Base-by-base conservation (phyloP, 1,140 invertebrate genomes). In the Neodiprion virginianus region DNA sequence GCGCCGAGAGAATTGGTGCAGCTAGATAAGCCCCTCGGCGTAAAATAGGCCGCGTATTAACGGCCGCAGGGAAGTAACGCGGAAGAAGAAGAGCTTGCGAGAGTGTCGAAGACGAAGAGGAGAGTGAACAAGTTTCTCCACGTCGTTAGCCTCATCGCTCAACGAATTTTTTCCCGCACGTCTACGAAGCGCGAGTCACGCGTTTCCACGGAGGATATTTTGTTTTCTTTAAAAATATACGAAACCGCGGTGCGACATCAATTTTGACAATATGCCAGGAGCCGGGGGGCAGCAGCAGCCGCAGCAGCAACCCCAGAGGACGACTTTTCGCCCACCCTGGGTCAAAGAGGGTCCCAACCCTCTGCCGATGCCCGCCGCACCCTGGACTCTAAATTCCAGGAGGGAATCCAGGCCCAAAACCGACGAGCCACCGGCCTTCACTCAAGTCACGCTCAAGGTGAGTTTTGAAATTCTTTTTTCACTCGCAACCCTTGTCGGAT, bases 281-380 rank as follows among this genome's bases (percentile, higher is more conserved):
- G 85, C 86, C 73, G 87, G 85, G 79, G 84, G 86, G 83, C 76
- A 81, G 72, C 23, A 53, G 66, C 48, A 53, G 73, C 28, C n/a
- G 21, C 21, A 69, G 53, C 79, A 88, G 79, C 81, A 79, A 76
- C 81, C 87, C 75, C 84, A 89, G 78, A 90, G 92, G 76, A 92
- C 91, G 70, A 93, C 92, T 74, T 95, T 94, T 82, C 90, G 94
- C 71, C 94, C 94, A 12, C 95, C 95, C 10, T 96, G 94, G 94
- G 94, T 95, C 14, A 95, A 95, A 83, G 94, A 95, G 75, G 93
- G 93, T 65, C 88, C 91, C 1, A 87, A 80, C 17, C 88, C 89
- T 12, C 78, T 91, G 47, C 89, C 90, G 1, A 89, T 89, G 85
- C 90, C 89, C 4, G 74, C 87, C n/a, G 88, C 92, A 48, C 90